These are phyloP conservation scores for Pangasius macronema DNA, from an alignment of 2,797 vertebrate genomes.

Conservation along the genomic window DNA sequence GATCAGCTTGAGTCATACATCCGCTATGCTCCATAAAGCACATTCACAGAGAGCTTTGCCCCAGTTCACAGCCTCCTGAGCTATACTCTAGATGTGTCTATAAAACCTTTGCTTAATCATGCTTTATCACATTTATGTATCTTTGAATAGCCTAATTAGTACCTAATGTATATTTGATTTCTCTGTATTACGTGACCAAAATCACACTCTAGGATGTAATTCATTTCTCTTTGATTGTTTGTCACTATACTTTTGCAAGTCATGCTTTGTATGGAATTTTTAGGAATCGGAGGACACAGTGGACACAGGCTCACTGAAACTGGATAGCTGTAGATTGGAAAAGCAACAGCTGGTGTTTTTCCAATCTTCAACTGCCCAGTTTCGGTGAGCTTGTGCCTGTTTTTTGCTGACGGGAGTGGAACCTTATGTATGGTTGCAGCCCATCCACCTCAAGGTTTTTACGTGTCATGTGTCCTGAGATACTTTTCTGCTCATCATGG, in stretches of 20 bases:
- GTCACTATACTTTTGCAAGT: background rate
- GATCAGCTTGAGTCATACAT: background rate
- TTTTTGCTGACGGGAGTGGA: background rate
- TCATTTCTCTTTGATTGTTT: background rate
- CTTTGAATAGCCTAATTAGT: background rate
- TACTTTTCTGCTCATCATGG: background rate
- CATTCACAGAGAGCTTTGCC: constrained; percentile 25
- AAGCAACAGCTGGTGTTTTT: background rate
- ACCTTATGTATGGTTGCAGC: background rate
- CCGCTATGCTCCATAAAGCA: background rate
- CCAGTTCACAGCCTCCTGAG: constrained; percentile 13
- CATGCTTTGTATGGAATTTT: background rate
- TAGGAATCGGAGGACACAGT: background rate
- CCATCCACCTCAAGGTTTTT: too few species aligned
- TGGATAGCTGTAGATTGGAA: background rate
- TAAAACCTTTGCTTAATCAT: background rate
- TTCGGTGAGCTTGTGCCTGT: background rate
- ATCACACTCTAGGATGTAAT: background rate
- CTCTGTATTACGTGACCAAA: constrained; percentile 12
- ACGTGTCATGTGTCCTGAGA: background rate
- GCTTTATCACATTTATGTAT: constrained; percentile 1
- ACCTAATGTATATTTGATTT: constrained; percentile 20
- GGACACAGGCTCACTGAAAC: background rate
- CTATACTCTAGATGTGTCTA: background rate
- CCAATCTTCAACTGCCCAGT: background rate